Percentiles rank a stretch among this genome's conserved stretches.
phyloP scores from a whole-genome alignment of 2,113 vertebrate genomes.

The Gadus macrocephalus region DNA sequence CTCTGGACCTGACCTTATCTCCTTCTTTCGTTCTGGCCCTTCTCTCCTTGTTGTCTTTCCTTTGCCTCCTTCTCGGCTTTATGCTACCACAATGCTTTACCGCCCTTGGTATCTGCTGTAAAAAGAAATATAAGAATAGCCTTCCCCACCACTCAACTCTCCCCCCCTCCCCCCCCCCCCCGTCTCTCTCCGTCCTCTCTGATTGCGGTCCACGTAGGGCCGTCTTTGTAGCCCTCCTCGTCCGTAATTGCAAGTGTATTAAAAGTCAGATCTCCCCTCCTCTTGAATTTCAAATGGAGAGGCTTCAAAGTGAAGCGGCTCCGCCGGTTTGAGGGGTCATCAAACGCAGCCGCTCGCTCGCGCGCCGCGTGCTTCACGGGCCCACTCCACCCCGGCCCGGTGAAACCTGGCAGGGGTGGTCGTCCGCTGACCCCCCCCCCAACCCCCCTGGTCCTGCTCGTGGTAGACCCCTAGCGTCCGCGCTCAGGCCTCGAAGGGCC shows the following conservation, averaged over 20 bases:
- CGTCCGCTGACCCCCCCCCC: too few species aligned
- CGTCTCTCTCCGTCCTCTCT: constrained; percentile 18
- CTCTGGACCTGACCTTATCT: not conserved
- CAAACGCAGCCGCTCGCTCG: constrained; percentile 46
- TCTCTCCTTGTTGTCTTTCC: too few species aligned
- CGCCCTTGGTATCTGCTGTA: too few species aligned
- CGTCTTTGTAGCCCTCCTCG: constrained; percentile 22
- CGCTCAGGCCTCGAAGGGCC: too few species aligned
- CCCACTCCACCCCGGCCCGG: constrained; percentile 17
- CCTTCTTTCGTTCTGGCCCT: too few species aligned
- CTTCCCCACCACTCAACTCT: not conserved
- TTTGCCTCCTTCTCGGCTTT: too few species aligned
- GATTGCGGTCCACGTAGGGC: constrained; percentile 16
- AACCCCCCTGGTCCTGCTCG: too few species aligned
- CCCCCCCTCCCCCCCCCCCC: not conserved
- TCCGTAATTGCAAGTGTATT: constrained; percentile 49
- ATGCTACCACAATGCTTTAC: too few species aligned
- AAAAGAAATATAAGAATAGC: not conserved
- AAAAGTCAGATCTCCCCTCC: constrained; percentile 58
- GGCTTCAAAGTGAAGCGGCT: constrained; percentile 72
- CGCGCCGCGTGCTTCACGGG: constrained; percentile 26
- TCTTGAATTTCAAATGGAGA: constrained; percentile 70
- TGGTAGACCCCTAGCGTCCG: too few species aligned
- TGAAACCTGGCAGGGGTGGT: not conserved
- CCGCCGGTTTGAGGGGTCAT: constrained; percentile 42